Conservation (phyloP, 2,888 invertebrate genomes). For the Caenorhabditis wallacei region DNA sequence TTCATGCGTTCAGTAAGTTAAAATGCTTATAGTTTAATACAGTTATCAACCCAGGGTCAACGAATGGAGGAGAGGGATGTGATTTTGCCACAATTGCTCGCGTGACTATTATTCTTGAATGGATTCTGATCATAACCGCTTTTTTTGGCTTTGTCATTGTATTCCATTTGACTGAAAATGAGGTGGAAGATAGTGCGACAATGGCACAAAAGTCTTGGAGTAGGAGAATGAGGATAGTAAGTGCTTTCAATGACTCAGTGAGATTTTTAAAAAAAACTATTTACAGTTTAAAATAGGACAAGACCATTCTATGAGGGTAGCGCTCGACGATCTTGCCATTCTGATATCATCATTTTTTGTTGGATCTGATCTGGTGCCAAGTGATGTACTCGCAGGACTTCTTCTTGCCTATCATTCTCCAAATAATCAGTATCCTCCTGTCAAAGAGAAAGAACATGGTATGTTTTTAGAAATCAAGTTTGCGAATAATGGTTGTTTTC, state of each 20-base stretch:
- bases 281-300: constrained; percentile 81
- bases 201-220: constrained; percentile 77
- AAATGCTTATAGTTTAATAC: neutral
- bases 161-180: constrained; percentile 71
- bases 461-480: neutral
- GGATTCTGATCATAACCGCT: constrained; percentile 78
- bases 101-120: constrained; percentile 79
- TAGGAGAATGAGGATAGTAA: constrained; percentile 73
- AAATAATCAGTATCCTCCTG: constrained; percentile 72
- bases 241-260: neutral
- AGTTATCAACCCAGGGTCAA: constrained; percentile 38
- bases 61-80: constrained; percentile 53
- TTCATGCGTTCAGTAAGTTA: constrained; percentile 84
- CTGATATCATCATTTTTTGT: constrained; percentile 81
- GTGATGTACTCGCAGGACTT: constrained; percentile 92
- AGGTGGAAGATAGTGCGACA: constrained; percentile 73
- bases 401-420: constrained; percentile 87
- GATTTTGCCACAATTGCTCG: constrained; percentile 69
- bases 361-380: constrained; percentile 89
- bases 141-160: constrained; percentile 75
- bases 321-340: constrained; percentile 81
- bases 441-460: constrained; percentile 55
- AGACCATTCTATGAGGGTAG: constrained; percentile 77
- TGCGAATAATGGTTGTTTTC: no score
- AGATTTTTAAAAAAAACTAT: neutral